Evolutionary conservation across 1,140 invertebrate genomes (phyloP).

Genomic region (Episyrphus balteatus): DNA sequence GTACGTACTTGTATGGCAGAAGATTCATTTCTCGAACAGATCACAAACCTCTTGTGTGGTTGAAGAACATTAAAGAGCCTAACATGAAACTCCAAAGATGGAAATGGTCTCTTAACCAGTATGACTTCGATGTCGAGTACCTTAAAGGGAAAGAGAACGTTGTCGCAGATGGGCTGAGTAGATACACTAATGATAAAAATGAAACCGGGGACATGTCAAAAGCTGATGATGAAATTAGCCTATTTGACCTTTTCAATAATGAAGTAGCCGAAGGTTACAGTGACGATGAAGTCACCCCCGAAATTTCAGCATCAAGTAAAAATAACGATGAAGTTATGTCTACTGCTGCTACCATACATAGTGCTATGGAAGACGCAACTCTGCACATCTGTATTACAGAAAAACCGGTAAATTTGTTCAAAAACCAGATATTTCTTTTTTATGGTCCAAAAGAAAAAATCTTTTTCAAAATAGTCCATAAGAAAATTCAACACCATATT

Average conservation of each 20-base stretch:
- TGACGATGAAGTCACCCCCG: too few species aligned
- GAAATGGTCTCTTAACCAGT: background rate
- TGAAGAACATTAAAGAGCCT: background rate
- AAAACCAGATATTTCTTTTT: too few species aligned
- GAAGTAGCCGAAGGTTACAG: too few species aligned
- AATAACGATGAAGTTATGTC: background rate
- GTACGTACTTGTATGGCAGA: background rate
- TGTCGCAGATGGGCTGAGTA: background rate
- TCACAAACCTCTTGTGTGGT: background rate
- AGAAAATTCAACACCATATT: too few species aligned
- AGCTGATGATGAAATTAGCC: too few species aligned
- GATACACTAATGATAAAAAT: background rate
- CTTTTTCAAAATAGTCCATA: too few species aligned
- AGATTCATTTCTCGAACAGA: background rate
- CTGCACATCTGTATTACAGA: background rate
- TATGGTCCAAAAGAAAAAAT: too few species aligned
- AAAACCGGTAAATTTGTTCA: background rate
- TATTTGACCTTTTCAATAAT: too few species aligned
- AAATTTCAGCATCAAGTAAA: too few species aligned
- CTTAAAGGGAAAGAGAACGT: conserved; percentile 1
- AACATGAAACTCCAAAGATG: background rate
- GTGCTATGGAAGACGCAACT: background rate
- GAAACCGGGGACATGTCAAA: background rate
- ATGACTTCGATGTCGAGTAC: background rate
- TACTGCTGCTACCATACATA: background rate